These are phyloP conservation scores for Casuarius casuarius DNA, from an alignment of 2,113 vertebrate species.

Conservation along the genomic window DNA sequence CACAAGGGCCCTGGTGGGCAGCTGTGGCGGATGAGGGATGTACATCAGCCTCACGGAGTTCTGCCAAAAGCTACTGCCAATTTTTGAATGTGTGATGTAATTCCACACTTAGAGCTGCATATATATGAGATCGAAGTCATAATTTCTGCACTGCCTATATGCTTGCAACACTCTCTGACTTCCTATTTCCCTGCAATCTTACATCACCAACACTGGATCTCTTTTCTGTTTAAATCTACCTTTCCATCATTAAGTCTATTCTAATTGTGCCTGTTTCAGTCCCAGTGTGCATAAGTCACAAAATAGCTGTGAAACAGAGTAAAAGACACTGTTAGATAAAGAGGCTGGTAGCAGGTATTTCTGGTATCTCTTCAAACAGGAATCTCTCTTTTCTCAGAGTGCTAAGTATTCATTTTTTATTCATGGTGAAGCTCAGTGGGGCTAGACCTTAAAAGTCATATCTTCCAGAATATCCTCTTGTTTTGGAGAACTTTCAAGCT, in stretches of 20 bases:
- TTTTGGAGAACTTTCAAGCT: background rate
- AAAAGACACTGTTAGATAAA: background rate
- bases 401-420: background rate
- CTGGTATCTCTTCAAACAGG: background rate
- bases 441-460: background rate
- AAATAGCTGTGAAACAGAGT: accelerated
- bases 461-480: background rate
- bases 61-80: background rate
- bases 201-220: background rate
- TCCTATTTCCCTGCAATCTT: background rate
- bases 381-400: background rate
- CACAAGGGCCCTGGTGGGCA: background rate
- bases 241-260: background rate
- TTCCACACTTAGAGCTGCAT: background rate
- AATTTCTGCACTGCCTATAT: background rate
- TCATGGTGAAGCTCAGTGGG: background rate
- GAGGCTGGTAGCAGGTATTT: background rate
- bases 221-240: background rate
- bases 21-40: background rate
- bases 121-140: background rate
- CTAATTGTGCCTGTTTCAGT: background rate
- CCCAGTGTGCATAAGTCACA: background rate
- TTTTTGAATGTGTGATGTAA: background rate
- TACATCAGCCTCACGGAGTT: background rate
- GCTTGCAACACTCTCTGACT: background rate